phyloP scores from a whole-genome alignment of 2,113 vertebrate genomes.

The Chauna torquata region DNA sequence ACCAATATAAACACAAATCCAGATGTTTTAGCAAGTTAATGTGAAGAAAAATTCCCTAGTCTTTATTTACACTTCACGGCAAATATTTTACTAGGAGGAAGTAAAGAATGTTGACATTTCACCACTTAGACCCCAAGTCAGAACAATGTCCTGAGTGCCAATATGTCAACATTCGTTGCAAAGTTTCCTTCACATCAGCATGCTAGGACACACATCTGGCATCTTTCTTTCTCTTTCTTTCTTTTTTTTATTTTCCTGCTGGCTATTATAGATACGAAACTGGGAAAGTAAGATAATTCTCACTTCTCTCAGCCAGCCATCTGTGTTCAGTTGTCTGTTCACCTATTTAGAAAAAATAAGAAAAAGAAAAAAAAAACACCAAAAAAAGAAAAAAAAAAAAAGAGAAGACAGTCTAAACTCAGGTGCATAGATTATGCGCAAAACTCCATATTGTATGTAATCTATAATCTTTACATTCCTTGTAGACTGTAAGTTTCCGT shows the following conservation, averaged over 20 bases:
- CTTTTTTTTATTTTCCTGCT: background rate
- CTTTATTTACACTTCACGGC: slow-evolving; percentile 72
- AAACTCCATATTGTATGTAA: background rate
- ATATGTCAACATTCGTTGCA: slow-evolving; percentile 33
- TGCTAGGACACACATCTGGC: slow-evolving; percentile 2
- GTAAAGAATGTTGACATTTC: slow-evolving; percentile 68
- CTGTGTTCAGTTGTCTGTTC: background rate
- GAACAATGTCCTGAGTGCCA: slow-evolving; percentile 42
- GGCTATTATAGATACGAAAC: background rate
- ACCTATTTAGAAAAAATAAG: background rate
- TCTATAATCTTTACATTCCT: background rate
- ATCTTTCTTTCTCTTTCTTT: background rate
- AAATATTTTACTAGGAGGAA: slow-evolving; percentile 73
- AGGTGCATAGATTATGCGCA: background rate
- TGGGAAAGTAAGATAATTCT: background rate
- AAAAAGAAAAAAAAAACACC: background rate
- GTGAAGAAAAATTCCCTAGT: slow-evolving; percentile 52
- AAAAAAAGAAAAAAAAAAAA: background rate
- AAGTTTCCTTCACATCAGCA: background rate
- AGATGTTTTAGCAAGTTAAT: slow-evolving; percentile 56
- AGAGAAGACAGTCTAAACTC: background rate
- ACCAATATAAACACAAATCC: slow-evolving; percentile 59
- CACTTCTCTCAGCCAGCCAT: background rate
- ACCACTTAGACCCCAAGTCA: slow-evolving; percentile 36
- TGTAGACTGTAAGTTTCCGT: background rate